Percentiles rank a stretch among this genome's conserved stretches.
Evolutionary conservation across 2,113 vertebrate genomes (phyloP).

Genomic region (Sminthopsis crassicaudata): DNA sequence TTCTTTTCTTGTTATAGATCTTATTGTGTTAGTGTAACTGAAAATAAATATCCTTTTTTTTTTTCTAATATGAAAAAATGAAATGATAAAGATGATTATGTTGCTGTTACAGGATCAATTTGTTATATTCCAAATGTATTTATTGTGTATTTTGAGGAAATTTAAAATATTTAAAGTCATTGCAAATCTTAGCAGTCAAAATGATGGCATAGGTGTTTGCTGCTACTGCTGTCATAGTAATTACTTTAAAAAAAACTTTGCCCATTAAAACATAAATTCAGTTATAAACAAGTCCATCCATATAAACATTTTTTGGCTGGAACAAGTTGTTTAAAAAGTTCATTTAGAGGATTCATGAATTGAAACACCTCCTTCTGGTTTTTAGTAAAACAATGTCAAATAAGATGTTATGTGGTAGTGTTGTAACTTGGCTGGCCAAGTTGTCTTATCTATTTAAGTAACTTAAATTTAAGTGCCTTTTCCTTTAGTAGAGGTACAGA

Average conservation of each 20-base stretch:
- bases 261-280: slow-evolving; percentile 8
- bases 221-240: slow-evolving; percentile 77
- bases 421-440: slow-evolving; percentile 93
- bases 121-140: background rate
- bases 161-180: background rate
- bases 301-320: slow-evolving; percentile 27
- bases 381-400: slow-evolving; percentile 60
- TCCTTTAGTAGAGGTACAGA: slow-evolving; percentile 75
- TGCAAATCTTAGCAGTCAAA: slow-evolving; percentile 65
- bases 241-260: slow-evolving; percentile 39
- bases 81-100: background rate
- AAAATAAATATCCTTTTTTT: slow-evolving; percentile 56
- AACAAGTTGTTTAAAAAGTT: slow-evolving; percentile 57
- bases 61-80: background rate
- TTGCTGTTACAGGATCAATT: slow-evolving; percentile 24
- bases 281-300: background rate
- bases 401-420: background rate
- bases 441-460: slow-evolving; percentile 79
- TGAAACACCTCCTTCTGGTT: slow-evolving; percentile 32
- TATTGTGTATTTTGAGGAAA: slow-evolving; percentile 5
- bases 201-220: slow-evolving; percentile 74
- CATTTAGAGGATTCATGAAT: slow-evolving; percentile 43
- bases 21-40: background rate
- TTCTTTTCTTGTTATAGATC: background rate
- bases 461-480: slow-evolving; percentile 71